Percentiles rank a stretch among this genome's conserved stretches.
Conservation (phyloP, 2,113 vertebrate genomes). For the Cichladusa arquata region DNA sequence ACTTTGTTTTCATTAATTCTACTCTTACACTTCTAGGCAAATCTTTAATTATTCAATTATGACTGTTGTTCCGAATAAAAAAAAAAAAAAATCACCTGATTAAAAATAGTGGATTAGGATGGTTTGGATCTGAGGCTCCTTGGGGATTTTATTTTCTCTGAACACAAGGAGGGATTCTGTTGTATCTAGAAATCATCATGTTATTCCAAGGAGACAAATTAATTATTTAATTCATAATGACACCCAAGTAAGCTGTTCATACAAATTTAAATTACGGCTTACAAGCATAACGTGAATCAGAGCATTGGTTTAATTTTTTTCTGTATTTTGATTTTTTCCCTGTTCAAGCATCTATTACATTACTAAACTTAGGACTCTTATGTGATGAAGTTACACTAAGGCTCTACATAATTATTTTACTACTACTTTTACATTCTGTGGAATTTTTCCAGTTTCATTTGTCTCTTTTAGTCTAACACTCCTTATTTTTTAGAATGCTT, state of each 20-base stretch:
- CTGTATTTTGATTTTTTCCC: not conserved
- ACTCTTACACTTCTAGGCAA: not conserved
- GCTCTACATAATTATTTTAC: not conserved
- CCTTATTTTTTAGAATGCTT: not conserved
- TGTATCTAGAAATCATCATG: not conserved
- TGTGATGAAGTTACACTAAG: not conserved
- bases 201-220: not conserved
- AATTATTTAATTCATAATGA: not conserved
- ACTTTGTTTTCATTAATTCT: not conserved
- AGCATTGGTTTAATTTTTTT: not conserved
- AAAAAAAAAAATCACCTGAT: too few species aligned
- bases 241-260: not conserved
- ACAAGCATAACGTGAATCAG: not conserved
- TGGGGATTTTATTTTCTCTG: not conserved
- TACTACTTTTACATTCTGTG: not conserved
- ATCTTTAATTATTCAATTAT: not conserved
- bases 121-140: not conserved
- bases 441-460: not conserved
- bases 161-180: not conserved
- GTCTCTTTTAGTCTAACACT: not conserved
- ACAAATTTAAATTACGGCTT: not conserved
- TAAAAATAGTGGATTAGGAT: not conserved
- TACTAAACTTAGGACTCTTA: not conserved
- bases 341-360: not conserved
- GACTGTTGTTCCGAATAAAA: not conserved